Percentiles rank a stretch among this genome's conserved stretches.
phyloP scores from a whole-genome alignment of 1,140 invertebrate species.

The Hyposmocoma kahamanoa region DNA sequence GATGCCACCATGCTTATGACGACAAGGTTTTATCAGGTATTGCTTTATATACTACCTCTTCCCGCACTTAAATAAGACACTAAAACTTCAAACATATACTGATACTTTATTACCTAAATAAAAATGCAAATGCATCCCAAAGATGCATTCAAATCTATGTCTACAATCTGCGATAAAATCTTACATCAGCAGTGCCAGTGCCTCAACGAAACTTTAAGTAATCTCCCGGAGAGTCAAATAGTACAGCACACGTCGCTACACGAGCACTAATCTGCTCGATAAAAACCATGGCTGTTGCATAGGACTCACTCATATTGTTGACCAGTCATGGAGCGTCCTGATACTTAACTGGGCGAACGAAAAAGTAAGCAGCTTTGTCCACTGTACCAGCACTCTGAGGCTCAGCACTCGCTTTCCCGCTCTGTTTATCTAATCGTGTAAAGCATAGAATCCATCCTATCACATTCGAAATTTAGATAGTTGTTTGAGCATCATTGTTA shows the following conservation, averaged over 20 bases:
- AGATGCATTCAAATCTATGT: constrained; percentile 7
- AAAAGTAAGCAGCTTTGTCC: constrained; percentile 35
- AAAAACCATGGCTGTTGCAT: constrained; percentile 23
- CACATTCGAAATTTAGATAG: not conserved
- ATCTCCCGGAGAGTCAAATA: constrained; percentile 29
- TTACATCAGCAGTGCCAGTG: constrained; percentile 15
- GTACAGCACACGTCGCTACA: constrained; percentile 25
- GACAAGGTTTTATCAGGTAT: constrained; percentile 13
- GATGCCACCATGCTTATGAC: constrained; percentile 12
- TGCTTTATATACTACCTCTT: not conserved
- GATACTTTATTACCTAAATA: too few species aligned
- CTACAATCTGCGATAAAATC: constrained; percentile 20
- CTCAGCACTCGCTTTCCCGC: constrained; percentile 8
- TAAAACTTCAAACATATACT: not conserved
- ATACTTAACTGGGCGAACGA: constrained; percentile 29
- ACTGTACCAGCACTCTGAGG: constrained; percentile 20
- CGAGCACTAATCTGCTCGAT: constrained; percentile 29
- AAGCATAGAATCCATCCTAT: constrained; percentile 18
- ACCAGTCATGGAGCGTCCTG: constrained; percentile 32
- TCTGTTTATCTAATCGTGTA: constrained; percentile 22
- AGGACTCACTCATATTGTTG: constrained; percentile 28
- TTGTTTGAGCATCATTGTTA: too few species aligned
- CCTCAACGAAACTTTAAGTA: constrained; percentile 31
- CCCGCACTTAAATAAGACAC: not conserved
- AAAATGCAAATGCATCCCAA: constrained; percentile 9